phyloP scores from a whole-genome alignment of 2,797 vertebrate genomes.

The Clamator glandarius region DNA sequence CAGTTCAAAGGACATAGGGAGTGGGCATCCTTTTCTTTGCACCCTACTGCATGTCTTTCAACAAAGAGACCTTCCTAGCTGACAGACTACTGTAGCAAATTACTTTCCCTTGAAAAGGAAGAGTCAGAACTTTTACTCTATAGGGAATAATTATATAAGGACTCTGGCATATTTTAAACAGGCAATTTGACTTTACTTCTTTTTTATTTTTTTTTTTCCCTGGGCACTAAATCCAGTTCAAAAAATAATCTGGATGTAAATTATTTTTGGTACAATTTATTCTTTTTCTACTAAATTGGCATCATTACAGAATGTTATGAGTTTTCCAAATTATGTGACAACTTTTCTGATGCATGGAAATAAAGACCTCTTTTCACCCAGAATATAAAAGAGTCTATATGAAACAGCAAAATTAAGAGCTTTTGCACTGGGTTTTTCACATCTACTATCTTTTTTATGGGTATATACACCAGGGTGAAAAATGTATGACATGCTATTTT shows the following conservation, averaged over 20 bases:
- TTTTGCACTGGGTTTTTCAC: not conserved
- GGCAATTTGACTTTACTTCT: not conserved
- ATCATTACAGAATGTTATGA: not conserved
- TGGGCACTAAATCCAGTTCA: not conserved
- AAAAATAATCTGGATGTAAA: not conserved
- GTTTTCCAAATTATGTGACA: slow-evolving; percentile 29
- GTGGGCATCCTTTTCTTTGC: not conserved
- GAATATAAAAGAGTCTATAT: not conserved
- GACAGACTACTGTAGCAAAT: not conserved
- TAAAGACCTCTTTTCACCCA: not conserved
- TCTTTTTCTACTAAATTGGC: slow-evolving; percentile 7
- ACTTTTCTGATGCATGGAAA: not conserved
- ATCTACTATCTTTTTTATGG: not conserved
- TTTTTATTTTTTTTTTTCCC: slow-evolving; percentile 22
- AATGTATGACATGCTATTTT: not conserved
- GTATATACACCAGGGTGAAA: not conserved
- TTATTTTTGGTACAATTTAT: slow-evolving; percentile 42
- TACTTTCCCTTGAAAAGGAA: not conserved
- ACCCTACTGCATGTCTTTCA: not conserved
- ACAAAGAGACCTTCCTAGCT: fast-evolving
- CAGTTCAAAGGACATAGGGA: not conserved
- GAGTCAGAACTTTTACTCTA: not conserved
- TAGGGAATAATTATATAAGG: not conserved
- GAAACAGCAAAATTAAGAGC: not conserved
- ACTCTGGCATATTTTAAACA: not conserved